phyloP scores from a whole-genome alignment of 2,888 invertebrate genomes.

The Coenonympha arcania region DNA sequence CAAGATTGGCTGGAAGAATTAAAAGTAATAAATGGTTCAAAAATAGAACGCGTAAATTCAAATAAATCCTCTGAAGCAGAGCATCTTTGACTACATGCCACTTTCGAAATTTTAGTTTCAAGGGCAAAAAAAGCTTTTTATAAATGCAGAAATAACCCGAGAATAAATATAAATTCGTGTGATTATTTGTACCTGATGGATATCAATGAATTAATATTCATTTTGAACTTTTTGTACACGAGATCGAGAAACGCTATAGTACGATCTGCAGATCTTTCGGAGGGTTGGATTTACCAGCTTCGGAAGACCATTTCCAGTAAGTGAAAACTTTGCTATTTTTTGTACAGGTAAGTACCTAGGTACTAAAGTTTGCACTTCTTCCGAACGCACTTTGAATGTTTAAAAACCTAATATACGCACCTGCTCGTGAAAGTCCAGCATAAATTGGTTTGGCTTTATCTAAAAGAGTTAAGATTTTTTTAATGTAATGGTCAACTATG shows the following conservation, averaged over 20 bases:
- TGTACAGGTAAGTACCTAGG: no score
- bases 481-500: no score
- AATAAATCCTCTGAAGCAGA: no score
- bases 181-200: conserved; percentile 31
- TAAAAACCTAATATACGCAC: no score
- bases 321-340: conserved; percentile 17
- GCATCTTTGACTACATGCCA: conserved; percentile 30
- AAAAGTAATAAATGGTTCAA: conserved; percentile 36
- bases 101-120: conserved; percentile 29
- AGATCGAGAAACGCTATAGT: conserved; percentile 49
- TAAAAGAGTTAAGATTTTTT: no score
- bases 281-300: conserved; percentile 47
- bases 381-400: no score
- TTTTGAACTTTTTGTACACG: conserved; percentile 43
- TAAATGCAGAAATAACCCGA: conserved; percentile 7
- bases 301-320: conserved; percentile 40
- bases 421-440: no score
- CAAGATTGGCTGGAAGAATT: conserved; percentile 33
- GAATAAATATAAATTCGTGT: background rate
- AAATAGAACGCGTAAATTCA: conserved; percentile 41
- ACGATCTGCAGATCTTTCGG: conserved; percentile 51
- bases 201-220: conserved; percentile 29
- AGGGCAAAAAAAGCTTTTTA: conserved; percentile 31
- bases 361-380: no score
- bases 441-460: no score